Percentiles rank a stretch among this genome's conserved stretches.
phyloP scores from a whole-genome alignment of 2,797 vertebrate species.

The Knipowitschia caucasica region DNA sequence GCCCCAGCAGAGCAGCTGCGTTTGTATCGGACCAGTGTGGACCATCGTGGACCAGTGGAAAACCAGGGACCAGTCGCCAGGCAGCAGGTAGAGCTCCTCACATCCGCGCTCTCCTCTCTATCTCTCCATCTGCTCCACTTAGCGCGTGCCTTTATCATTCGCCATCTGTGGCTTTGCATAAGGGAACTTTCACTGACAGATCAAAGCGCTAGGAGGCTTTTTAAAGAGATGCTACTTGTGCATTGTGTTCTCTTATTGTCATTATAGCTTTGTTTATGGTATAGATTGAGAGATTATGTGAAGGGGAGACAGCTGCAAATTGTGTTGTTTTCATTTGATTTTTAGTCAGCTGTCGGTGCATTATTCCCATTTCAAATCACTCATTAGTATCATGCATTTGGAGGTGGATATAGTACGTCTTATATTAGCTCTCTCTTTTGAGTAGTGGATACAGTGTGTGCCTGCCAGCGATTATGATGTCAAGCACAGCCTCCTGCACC shows the following conservation, averaged over 20 bases:
- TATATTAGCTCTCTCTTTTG: neutral
- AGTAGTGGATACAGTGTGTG: neutral
- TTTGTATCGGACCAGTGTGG: slow-evolving; percentile 29
- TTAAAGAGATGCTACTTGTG: neutral
- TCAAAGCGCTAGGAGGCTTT: neutral
- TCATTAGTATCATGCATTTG: neutral
- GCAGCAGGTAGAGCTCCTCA: slow-evolving; percentile 62
- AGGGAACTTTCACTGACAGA: neutral
- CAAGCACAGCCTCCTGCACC: slow-evolving; percentile 6
- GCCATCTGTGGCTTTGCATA: slow-evolving; percentile 5
- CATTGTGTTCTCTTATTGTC: slow-evolving; percentile 5
- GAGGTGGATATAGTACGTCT: neutral
- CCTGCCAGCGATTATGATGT: slow-evolving; percentile 12
- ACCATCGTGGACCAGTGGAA: slow-evolving; percentile 51
- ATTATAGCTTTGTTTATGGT: slow-evolving; percentile 4
- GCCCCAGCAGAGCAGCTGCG: slow-evolving; percentile 63
- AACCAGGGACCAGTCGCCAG: slow-evolving; percentile 54
- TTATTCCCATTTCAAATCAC: neutral
- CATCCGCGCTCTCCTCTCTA: slow-evolving; percentile 22
- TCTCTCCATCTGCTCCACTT: slow-evolving; percentile 9
- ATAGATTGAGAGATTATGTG: slow-evolving; percentile 34
- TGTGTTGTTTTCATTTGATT: neutral
- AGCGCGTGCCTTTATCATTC: neutral
- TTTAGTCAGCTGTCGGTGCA: neutral
- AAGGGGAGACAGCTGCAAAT: slow-evolving; percentile 35